Evolutionary conservation across 2,113 vertebrate species (phyloP), one percentile per base, ranked within the genome.

Genomic region (Taurulus bubalis): DNA sequence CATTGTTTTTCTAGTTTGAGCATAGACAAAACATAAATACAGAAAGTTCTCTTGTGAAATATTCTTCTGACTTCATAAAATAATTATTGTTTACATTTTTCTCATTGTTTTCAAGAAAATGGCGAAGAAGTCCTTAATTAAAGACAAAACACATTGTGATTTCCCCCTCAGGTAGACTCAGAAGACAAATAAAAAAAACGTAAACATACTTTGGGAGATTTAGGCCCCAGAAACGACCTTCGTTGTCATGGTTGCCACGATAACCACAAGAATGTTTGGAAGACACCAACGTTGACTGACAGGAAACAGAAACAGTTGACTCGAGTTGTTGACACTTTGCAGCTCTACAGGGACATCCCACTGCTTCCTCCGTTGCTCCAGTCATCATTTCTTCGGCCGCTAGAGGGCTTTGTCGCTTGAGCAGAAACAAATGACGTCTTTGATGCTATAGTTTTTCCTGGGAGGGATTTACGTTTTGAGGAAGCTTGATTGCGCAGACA

Each of bases 401-500:
- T 62, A 26, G 45, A 53, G 58, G 32, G 58, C 71, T 63, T 74
- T 24, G 30, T 24, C 71, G 12, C 22, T 51, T 63, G 22, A 16
- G 34, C 3, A 0, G 2, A 18, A 20, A 71, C 12, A 8, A 36
- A 36, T 18, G 1, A 2, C 7, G 6, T 51, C 38, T 49, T 49
- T 3, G 47, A 32, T 14, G 38, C 22, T 20, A 0, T 6, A 8
- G 18, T 59, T 47, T 38, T 79, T 75, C 38, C 3, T 8, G 0
- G 26, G n/a, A 1, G 15, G 34, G 42, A 84, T 62, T 56, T n/a
- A 30, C 11, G 8, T 47, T 32, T 65, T 51, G 8, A 80, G 28
- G 2, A 53, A 42, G 56, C 30, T 8, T 55, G 76, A 89, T 75
- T 53, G 30, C 42, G 40, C 53, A 65, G 74, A 66, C 22, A 1